Evolutionary conservation across 2,113 vertebrate genomes (phyloP), one percentile per base, ranked within the genome.

Genomic region (Gila orcuttii): DNA sequence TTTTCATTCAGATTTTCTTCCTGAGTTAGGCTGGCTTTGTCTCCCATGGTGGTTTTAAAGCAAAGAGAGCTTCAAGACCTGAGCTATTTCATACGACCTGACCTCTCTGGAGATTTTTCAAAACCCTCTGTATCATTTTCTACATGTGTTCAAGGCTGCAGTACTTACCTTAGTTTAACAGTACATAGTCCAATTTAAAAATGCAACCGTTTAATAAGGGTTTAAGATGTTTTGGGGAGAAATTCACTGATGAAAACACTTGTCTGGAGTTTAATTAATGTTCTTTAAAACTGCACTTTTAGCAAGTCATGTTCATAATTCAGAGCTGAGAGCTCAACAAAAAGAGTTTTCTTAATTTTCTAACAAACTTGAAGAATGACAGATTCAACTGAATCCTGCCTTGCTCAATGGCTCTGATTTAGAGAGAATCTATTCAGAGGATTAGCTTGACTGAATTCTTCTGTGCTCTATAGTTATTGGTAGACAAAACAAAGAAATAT

Each of bases 131-230:
- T 89, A 91, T 92, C 90, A 90, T 92, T 92, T 92, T 87, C 74
- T 83, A 87, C 83, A 86, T 87, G 85, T 88, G 88, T 86, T 91
- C 80, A 76, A 93, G 92, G 93, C 93, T 90, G 90, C 88, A 90
- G 90, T 60, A 83, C 69, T 31, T 77, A 86, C 85, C 89, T 92
- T 89, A 93, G 93, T 87, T 89, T 87, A 83, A 82, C 52, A 47
- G 87, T 80, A 85, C 42, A 90, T 87, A 78, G 79, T 91, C 90
- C 88, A 88, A 86, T 74, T 90, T 86, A 86, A 87, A 90, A 92
- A 89, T 77, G 87, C 84, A 79, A 82, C 85, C 12, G 87, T 88
- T 86, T 74, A 73, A 66, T 79, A 87, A 81, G 82, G 86, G 89
- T 90, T 87, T 90, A 69, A 92, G 93, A 92, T 87, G 88, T 86